Conservation (phyloP, 2,797 vertebrate species). For the Picus viridis region DNA sequence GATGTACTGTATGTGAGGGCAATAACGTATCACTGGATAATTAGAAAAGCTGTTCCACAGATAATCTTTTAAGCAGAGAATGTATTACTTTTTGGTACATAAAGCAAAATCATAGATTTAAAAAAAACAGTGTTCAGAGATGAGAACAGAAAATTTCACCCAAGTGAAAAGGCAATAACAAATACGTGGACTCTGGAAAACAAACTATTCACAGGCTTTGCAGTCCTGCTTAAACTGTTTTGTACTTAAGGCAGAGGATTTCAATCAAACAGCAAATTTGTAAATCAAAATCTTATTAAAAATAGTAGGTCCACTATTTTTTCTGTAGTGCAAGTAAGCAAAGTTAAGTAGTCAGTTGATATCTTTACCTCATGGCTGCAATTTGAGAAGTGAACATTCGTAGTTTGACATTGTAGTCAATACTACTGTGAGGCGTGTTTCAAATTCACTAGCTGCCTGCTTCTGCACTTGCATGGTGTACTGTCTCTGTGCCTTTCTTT, state of each 20-base stretch:
- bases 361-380: background rate
- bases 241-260: background rate
- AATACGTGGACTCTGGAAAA: background rate
- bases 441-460: conserved; percentile 11
- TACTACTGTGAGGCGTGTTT: background rate
- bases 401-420: background rate
- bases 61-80: background rate
- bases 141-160: background rate
- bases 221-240: background rate
- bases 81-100: background rate
- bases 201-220: background rate
- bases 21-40: background rate
- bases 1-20: background rate
- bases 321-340: background rate
- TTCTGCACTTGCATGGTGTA: background rate
- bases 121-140: background rate
- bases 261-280: background rate
- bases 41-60: background rate
- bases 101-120: background rate
- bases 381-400: background rate
- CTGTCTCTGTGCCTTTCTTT: background rate
- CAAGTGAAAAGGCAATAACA: background rate
- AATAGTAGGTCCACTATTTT: background rate
- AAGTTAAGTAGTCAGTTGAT: background rate
- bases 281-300: background rate